A percentile compares a stretch with the other conserved stretches of the same genome.
Evolutionary conservation across 2,888 invertebrate species (phyloP).

Genomic region (Eumerus sabulonum): DNA sequence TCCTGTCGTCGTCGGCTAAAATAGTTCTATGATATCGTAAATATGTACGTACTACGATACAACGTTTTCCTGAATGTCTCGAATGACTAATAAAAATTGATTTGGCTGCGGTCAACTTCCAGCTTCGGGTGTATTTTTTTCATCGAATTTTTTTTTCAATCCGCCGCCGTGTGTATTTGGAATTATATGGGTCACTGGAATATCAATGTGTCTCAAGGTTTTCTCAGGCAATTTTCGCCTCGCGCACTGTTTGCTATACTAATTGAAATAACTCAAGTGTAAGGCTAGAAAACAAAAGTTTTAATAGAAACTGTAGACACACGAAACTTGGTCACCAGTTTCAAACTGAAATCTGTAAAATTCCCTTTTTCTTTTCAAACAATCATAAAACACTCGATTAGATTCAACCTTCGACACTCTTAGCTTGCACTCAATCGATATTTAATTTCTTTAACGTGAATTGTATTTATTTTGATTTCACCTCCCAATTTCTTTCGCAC

Average conservation of each 20-base stretch:
- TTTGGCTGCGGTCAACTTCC: slow-evolving; percentile 34
- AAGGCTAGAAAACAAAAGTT: slow-evolving; percentile 14
- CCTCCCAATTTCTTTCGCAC: too few relatives aligned
- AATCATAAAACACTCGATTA: slow-evolving; percentile 53
- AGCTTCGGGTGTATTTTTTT: too few relatives aligned
- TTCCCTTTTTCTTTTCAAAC: neutral
- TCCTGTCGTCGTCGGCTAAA: slow-evolving; percentile 40
- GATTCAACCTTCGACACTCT: slow-evolving; percentile 26
- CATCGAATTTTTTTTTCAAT: too few relatives aligned
- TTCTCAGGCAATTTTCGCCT: neutral
- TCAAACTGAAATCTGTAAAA: neutral
- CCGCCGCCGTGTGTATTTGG: too few relatives aligned
- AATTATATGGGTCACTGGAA: too few relatives aligned
- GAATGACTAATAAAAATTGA: slow-evolving; percentile 60
- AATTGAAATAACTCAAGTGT: slow-evolving; percentile 19
- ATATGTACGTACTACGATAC: slow-evolving; percentile 29
- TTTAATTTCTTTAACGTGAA: slow-evolving; percentile 24
- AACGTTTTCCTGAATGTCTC: neutral
- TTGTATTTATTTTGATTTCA: slow-evolving; percentile 1
- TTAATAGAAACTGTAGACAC: slow-evolving; percentile 15
- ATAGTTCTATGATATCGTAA: slow-evolving; percentile 57
- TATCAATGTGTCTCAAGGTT: slow-evolving; percentile 36
- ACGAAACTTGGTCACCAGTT: neutral
- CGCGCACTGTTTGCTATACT: too few relatives aligned
- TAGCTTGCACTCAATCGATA: slow-evolving; percentile 31